These are phyloP conservation scores for Lampris megalopsis DNA, from an alignment of 2,113 vertebrate species.

Conservation along the genomic window DNA sequence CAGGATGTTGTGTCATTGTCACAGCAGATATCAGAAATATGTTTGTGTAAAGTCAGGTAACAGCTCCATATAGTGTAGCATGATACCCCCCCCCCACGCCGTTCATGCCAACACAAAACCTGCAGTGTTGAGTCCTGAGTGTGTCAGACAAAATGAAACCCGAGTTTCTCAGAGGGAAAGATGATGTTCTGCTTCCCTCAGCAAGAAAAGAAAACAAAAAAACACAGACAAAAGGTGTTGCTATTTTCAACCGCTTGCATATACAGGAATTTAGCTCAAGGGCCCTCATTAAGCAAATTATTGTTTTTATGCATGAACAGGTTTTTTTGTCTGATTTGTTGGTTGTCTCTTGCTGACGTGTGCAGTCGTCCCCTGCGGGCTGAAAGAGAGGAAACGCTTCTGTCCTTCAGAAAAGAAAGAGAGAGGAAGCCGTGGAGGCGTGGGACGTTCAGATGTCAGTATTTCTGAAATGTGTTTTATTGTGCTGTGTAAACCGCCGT, in stretches of 20 bases:
- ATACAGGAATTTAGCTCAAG: background rate
- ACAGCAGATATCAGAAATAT: no score
- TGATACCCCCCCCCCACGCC: no score
- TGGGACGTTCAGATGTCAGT: no score
- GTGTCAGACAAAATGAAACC: background rate
- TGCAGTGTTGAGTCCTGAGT: background rate
- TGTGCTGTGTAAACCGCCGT: no score
- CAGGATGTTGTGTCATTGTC: no score
- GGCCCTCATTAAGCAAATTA: constrained; percentile 28
- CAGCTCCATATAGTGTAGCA: no score
- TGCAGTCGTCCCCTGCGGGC: no score
- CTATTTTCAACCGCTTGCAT: background rate
- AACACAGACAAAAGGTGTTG: background rate
- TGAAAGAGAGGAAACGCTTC: background rate
- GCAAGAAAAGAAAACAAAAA: background rate
- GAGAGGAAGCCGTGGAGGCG: no score
- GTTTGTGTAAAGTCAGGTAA: no score
- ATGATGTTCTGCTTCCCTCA: background rate
- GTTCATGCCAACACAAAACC: background rate
- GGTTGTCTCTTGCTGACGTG: background rate
- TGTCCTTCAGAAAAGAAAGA: no score
- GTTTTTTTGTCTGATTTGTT: background rate
- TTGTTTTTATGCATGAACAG: constrained; percentile 6
- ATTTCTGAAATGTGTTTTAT: no score
- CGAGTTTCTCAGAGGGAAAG: background rate